Evolutionary conservation across 2,113 vertebrate species (phyloP), one percentile per base, ranked within the genome.

Genomic region (Coregonus clupeaformis): DNA sequence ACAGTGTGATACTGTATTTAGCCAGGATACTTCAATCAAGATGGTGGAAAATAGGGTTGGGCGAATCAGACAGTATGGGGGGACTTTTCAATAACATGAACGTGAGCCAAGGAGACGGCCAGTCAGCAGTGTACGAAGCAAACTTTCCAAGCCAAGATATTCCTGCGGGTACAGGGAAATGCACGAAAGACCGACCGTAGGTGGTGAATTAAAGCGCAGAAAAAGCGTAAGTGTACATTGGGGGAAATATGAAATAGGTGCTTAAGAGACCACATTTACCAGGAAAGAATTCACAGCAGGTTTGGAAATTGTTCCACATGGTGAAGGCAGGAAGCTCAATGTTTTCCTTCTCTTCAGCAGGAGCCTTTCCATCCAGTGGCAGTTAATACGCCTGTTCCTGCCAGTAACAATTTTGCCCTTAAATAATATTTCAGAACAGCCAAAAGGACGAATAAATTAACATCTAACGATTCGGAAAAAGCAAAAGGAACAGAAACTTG

Each of bases 221-320:
- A 27, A 47, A 72, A 73, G 71, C 71, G n/a, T 71, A 74, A 52
- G n/a, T 52, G 47, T 73, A 70, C 72, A 75, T 72, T 4, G 74
- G 64, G 60, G n/a, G 64, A 84, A 73, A 78, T 69, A 63, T 69
- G 68, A 82, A 84, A 68, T 22, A 62, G 47, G 79, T 77, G 73
- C 70, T 80, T 66, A 76, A 73, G 71, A 80, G 67, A 79, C 76
- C 77, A 70, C 83, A 87, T 78, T 88, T 76, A 69, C 77, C 66
- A 76, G 67, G 45, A 84, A 89, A 82, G 78, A 85, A 87, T 89
- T 88, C 71, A 87, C 81, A 85, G 86, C 81, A 91, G 84, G 72
- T 84, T 87, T 76, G 83, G 67, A 80, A 69, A 78, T 78, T 72
- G 74, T 72, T 85, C 77, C 81, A 82, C 79, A 84, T 78, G 62